Evolutionary conservation across 2,888 invertebrate species (phyloP).

Genomic region (Drosophila crucigera): DNA sequence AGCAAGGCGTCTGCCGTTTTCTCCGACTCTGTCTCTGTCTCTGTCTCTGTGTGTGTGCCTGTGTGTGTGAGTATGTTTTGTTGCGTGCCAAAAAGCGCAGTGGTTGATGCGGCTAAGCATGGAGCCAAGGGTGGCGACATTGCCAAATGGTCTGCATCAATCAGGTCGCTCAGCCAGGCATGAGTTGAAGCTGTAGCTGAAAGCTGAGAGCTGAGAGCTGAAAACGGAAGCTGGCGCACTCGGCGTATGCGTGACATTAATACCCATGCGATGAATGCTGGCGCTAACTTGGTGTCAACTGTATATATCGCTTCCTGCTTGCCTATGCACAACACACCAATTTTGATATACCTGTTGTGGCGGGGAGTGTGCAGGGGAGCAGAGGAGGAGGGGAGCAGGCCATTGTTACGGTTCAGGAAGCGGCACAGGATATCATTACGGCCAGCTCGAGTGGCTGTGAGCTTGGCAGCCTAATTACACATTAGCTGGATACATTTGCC

Average conservation of each 20-base stretch:
- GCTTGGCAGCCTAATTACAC: slow-evolving; percentile 59
- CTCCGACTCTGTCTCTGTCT: not conserved
- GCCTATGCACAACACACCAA: not conserved
- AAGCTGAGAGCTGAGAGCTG: not conserved
- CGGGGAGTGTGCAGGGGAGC: not conserved
- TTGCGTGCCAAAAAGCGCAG: slow-evolving; percentile 3
- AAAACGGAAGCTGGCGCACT: slow-evolving; percentile 10
- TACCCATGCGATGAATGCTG: slow-evolving; percentile 48
- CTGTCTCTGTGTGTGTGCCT: not conserved
- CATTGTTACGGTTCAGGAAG: slow-evolving; percentile 45
- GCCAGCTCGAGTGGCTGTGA: slow-evolving; percentile 31
- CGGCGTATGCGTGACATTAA: slow-evolving; percentile 66
- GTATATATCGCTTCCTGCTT: not conserved
- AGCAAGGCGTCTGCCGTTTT: slow-evolving; percentile 19
- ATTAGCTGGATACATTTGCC: slow-evolving; percentile 54
- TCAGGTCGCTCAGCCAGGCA: slow-evolving; percentile 31
- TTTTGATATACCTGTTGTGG: slow-evolving; percentile 7
- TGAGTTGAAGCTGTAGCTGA: slow-evolving; percentile 3
- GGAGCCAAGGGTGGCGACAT: slow-evolving; percentile 29
- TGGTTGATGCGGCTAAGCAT: not conserved
- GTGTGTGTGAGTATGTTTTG: not conserved
- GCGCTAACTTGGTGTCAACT: not conserved
- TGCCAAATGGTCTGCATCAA: slow-evolving; percentile 55
- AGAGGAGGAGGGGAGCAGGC: not conserved
- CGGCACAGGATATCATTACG: slow-evolving; percentile 61